Evolutionary conservation across 92 coral and sea anemone genomes (phyloP), one percentile per base, ranked within the genome.

Genomic region (Phenganax marumi): DNA sequence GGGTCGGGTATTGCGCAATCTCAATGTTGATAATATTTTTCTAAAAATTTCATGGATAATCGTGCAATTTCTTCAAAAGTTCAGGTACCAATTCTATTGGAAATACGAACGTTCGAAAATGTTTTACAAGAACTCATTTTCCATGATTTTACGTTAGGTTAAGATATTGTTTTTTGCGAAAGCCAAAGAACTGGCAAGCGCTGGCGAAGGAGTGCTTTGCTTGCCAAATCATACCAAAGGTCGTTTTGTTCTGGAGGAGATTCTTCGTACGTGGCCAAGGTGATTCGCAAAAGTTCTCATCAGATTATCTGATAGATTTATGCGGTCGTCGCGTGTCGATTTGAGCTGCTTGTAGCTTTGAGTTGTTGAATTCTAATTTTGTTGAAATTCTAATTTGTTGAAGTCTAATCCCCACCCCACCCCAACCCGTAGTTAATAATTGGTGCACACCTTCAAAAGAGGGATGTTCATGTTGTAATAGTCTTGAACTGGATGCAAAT

Each of bases 101-200:
- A 14, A 12, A 23, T 12, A 58, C 2, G 65, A 7, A 16, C 8
- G 65, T 19, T 62, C 33, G 33, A 39, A 33, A 19, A n/a, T 62
- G 68, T 7, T 25, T 33, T 18, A 7, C 25, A 0, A 19, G 43
- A 19, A 14, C 10, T 6, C 43, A 8, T 68, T 8, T 5, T 68
- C 10, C 0, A 2, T 7, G 10, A 8, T 70, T 70, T 25, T 22
- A 7, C 17, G 19, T 24, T 73, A 96, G 99, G 97, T 96, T 69
- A 89, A 87, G 47, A 73, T 96, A 48, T 82, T 96, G 81, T 89
- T 96, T 86, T 96, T 96, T 62, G 99, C 99, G 18, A 92, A 96
- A 83, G 91, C 97, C 88, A 92, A 97, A 51, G 99, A 96, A 84
- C 78, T 96, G 74, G 90, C 91, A 53, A 97, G 91, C 55, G 75